A percentile compares a stretch with the other conserved stretches of the same genome.
phyloP scores from a whole-genome alignment of 2,888 invertebrate genomes.

The Elgonia sp. region DNA sequence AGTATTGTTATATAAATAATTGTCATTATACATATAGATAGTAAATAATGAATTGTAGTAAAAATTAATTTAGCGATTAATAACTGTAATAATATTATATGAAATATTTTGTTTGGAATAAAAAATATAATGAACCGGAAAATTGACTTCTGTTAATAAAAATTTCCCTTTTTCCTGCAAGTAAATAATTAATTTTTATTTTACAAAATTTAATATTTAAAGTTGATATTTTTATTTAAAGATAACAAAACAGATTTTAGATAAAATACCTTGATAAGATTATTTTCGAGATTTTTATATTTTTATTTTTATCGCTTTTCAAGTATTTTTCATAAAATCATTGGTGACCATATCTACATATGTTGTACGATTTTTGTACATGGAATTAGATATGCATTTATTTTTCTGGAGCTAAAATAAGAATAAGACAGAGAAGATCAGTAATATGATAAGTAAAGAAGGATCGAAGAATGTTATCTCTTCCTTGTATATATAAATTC shows the following conservation, averaged over 20 bases:
- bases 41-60: conserved; percentile 61
- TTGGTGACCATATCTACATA: not conserved
- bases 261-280: no score
- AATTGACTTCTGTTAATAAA: not conserved
- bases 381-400: no score
- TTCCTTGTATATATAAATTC: conserved; percentile 16
- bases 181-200: not conserved
- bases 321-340: no score
- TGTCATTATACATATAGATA: conserved; percentile 61
- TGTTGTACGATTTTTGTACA: not conserved
- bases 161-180: not conserved
- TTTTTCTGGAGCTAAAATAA: not conserved
- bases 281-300: no score
- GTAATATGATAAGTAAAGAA: not conserved
- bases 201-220: no score
- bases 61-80: conserved; percentile 49
- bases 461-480: conserved; percentile 31
- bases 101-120: conserved; percentile 67
- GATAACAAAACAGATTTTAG: no score
- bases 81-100: conserved; percentile 63
- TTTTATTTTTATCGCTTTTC: no score
- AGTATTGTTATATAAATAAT: conserved; percentile 67
- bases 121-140: conserved; percentile 33
- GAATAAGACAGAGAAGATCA: not conserved
- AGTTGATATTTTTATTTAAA: no score